phyloP scores from a whole-genome alignment of 1,140 invertebrate species.

The Chrysomallon squamiferum region DNA sequence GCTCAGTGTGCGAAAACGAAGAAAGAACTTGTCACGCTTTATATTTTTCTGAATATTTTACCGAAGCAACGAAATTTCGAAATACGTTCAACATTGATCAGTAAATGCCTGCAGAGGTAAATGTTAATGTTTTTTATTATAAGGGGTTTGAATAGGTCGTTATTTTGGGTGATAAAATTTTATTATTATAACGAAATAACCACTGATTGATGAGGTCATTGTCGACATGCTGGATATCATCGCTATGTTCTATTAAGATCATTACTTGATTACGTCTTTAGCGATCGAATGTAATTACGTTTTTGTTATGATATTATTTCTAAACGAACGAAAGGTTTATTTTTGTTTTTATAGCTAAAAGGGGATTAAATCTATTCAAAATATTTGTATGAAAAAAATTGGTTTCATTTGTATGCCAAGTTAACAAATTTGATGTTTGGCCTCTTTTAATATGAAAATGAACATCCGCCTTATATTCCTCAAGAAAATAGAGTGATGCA shows the following conservation, averaged over 20 bases:
- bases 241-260: background rate
- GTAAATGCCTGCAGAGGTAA: slow-evolving; percentile 1
- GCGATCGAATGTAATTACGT: too few species aligned
- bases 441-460: too few species aligned
- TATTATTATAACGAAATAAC: background rate
- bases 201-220: background rate
- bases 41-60: background rate
- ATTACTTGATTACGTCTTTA: background rate
- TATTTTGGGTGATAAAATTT: background rate
- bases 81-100: background rate
- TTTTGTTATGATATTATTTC: too few species aligned
- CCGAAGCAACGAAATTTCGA: background rate
- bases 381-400: too few species aligned
- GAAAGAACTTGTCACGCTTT: background rate
- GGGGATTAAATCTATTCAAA: too few species aligned
- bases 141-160: too few species aligned
- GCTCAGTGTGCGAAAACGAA: slow-evolving; percentile 6
- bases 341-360: too few species aligned
- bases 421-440: too few species aligned
- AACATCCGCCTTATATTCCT: too few species aligned
- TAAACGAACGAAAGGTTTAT: too few species aligned
- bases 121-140: background rate
- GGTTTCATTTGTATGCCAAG: too few species aligned
- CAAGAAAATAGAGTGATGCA: too few species aligned
- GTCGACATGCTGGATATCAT: background rate